Evolutionary conservation across 2,888 invertebrate genomes (phyloP), one percentile per base, ranked within the genome.

Genomic region (Trachelus troglodyta): DNA sequence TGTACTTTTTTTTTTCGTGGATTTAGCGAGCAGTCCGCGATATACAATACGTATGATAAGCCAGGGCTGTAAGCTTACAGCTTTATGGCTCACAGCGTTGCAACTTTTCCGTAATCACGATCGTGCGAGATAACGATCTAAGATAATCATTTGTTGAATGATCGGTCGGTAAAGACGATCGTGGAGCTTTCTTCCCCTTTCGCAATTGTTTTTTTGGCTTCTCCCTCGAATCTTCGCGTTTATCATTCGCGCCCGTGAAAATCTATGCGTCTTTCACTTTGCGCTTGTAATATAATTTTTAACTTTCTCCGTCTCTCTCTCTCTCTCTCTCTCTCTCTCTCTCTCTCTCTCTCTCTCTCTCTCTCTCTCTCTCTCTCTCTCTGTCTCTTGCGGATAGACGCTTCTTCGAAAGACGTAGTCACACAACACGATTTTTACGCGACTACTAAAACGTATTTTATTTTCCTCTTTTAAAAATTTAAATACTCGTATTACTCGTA

Each of bases 401-500:
- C 77, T 75, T 75, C 68, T 75, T 75, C 69, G 69, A 81, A 77
- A 78, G 56, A 68, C 78, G 76, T 73, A 75, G 75, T 79, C 75
- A 74, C 76, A 73, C 69, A n/a, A 33, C 79, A 40, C 31, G 33
- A 34, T 11, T 73, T 71, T 75, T 77, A 30, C 79, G 75, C 73
- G 73, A 75, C 75, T 73, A 77, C 75, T 69, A 71, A 74, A 76
- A 76, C 74, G 75, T 76, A 74, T 74, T 71, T 75, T 75, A 74
- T 79, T 75, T 35, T 34, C 73, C 34, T 76, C 71, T 69, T 73
- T 69, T 73, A 68, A 40, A 74, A 69, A 76, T 69, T 88, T 87
- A 86, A 88, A 87, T 89, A 90, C 86, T 86, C 85, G 86, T 87
- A 88, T 88, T 86, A 89, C 85, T 87, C 87, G 87, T 89, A 89